Evolutionary conservation across 2,888 invertebrate genomes (phyloP).

Genomic region (Platycnemis pennipes): DNA sequence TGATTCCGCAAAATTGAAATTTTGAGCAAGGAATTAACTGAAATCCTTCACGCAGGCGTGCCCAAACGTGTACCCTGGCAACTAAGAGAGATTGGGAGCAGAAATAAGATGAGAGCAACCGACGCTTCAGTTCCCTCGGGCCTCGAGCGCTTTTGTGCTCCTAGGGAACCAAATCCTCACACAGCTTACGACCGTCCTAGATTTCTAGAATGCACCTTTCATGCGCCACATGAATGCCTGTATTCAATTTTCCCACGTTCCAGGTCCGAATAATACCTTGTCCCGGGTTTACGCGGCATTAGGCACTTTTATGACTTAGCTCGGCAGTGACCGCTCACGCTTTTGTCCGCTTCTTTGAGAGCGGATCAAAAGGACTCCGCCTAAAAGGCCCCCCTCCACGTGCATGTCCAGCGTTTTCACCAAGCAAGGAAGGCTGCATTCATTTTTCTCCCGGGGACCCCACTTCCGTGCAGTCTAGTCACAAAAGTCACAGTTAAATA

Average conservation of each 20-base stretch:
- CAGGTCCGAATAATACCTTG: neutral
- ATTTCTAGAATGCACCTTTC: constrained; percentile 20
- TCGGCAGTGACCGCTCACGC: neutral
- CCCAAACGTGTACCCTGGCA: neutral
- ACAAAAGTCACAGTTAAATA: neutral
- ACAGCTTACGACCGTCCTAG: neutral
- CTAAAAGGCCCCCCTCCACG: neutral
- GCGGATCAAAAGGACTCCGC: neutral
- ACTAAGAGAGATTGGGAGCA: neutral
- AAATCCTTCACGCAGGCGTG: neutral
- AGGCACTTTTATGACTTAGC: constrained; percentile 22
- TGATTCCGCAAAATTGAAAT: neutral
- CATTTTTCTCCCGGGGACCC: neutral
- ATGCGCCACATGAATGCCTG: constrained; percentile 1
- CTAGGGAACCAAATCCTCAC: neutral
- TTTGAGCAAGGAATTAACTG: neutral
- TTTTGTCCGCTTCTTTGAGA: neutral
- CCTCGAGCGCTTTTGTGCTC: constrained; percentile 13
- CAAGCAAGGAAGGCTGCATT: neutral
- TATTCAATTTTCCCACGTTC: constrained; percentile 26
- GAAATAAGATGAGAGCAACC: neutral
- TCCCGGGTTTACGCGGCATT: constrained; percentile 12
- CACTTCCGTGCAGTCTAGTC: neutral
- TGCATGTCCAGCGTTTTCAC: neutral
- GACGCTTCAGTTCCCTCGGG: neutral